Percentiles rank a stretch among this genome's conserved stretches.
phyloP scores from a whole-genome alignment of 2,888 invertebrate genomes.

The Mechanitis messenoides region DNA sequence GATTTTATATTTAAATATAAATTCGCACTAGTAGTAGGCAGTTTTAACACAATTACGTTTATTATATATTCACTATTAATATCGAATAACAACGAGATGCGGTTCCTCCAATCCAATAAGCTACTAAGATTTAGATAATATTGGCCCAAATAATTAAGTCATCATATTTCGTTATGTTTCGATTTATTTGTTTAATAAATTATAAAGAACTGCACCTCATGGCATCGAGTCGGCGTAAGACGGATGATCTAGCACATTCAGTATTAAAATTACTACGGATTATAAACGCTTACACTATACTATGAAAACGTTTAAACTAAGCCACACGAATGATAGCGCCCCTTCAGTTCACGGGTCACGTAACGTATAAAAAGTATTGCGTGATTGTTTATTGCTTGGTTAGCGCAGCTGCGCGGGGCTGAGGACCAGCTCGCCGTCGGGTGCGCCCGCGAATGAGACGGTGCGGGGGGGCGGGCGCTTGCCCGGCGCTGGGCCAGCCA shows the following conservation, averaged over 20 bases:
- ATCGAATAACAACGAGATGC: slow-evolving; percentile 47
- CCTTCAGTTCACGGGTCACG: slow-evolving; percentile 46
- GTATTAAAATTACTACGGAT: slow-evolving; percentile 58
- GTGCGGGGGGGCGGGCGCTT: slow-evolving; percentile 61
- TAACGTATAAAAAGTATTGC: slow-evolving; percentile 51
- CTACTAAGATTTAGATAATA: slow-evolving; percentile 1
- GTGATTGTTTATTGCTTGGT: slow-evolving; percentile 59
- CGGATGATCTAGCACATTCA: slow-evolving; percentile 66
- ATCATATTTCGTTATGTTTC: slow-evolving; percentile 17
- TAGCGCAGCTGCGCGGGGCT: slow-evolving; percentile 80
- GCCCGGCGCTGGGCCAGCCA: slow-evolving; percentile 33
- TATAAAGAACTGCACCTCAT: slow-evolving; percentile 45
- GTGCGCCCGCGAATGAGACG: slow-evolving; percentile 71
- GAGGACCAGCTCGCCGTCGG: slow-evolving; percentile 78
- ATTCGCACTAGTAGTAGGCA: slow-evolving; percentile 76
- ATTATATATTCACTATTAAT: slow-evolving; percentile 54
- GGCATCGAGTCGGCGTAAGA: slow-evolving; percentile 51
- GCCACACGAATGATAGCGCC: slow-evolving; percentile 34
- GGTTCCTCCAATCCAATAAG: slow-evolving; percentile 31
- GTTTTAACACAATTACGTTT: slow-evolving; percentile 71
- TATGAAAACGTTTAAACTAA: slow-evolving; percentile 6
- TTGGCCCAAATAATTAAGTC: slow-evolving; percentile 3
- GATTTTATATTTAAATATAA: slow-evolving; percentile 73
- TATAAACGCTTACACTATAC: slow-evolving; percentile 54
- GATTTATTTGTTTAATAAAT: slow-evolving; percentile 12